phyloP scores from a whole-genome alignment of 2,113 vertebrate species.

The Haemorhous mexicanus region DNA sequence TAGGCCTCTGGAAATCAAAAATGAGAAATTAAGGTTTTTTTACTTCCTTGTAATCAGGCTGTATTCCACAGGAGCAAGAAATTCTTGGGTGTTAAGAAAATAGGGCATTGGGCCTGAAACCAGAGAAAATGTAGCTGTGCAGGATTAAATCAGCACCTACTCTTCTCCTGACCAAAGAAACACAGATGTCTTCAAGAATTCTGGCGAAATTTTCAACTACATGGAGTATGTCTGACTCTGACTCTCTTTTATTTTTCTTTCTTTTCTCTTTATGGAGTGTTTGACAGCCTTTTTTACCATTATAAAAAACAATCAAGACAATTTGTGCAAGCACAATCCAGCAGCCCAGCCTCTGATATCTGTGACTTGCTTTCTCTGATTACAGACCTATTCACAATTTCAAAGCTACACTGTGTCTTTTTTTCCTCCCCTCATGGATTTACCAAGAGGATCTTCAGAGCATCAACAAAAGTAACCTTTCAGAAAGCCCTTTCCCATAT shows the following conservation, averaged over 20 bases:
- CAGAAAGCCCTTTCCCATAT: neutral
- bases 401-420: neutral
- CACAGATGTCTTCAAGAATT: neutral
- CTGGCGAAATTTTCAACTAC: neutral
- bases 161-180: neutral
- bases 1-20: neutral
- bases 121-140: neutral
- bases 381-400: neutral
- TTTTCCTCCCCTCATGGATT: neutral
- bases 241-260: accelerated
- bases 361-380: neutral
- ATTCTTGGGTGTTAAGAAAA: neutral
- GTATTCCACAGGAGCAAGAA: neutral
- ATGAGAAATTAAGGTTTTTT: neutral
- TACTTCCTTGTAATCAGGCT: neutral
- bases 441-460: neutral
- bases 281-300: neutral
- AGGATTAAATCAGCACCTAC: neutral
- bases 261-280: neutral
- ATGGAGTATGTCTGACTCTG: neutral
- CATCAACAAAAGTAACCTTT: neutral
- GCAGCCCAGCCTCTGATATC: neutral
- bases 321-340: neutral
- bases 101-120: neutral
- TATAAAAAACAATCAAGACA: neutral